Conservation (phyloP, 2,797 vertebrate species). For the Thamnophis elegans region DNA sequence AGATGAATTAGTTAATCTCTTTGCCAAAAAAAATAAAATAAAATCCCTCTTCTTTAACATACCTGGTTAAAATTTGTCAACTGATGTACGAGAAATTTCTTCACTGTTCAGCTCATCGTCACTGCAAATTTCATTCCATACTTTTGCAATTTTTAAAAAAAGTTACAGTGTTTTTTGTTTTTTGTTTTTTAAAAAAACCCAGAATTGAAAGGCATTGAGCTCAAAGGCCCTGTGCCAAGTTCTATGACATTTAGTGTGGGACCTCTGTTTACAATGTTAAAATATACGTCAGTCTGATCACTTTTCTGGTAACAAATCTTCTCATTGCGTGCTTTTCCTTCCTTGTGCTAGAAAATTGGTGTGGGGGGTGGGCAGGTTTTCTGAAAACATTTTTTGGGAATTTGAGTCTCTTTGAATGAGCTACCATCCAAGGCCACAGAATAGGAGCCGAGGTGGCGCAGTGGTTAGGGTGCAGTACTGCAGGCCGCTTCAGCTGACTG, state of each 20-base stretch:
- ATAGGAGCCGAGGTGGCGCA: no score
- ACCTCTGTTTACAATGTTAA: not conserved
- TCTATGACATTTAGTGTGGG: not conserved
- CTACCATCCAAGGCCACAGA: not conserved
- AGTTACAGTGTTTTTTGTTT: not conserved
- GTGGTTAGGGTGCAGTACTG: no score
- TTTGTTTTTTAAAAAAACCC: not conserved
- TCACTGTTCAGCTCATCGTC: not conserved
- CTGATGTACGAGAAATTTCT: not conserved
- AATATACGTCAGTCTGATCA: not conserved
- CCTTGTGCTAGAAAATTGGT: not conserved
- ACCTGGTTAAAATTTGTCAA: not conserved
- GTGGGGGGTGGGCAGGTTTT: not conserved
- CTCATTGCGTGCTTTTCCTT: not conserved
- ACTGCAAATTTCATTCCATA: not conserved
- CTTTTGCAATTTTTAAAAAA: not conserved
- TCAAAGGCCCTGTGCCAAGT: not conserved
- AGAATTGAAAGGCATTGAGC: not conserved
- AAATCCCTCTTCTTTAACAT: not conserved
- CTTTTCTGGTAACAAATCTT: not conserved
- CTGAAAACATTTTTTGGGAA: not conserved
- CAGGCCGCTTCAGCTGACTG: no score
- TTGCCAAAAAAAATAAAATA: not conserved
- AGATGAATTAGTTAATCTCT: not conserved
- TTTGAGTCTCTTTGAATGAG: not conserved